Evolutionary conservation across 1,140 invertebrate species (phyloP).

Genomic region (Drosophila elegans): DNA sequence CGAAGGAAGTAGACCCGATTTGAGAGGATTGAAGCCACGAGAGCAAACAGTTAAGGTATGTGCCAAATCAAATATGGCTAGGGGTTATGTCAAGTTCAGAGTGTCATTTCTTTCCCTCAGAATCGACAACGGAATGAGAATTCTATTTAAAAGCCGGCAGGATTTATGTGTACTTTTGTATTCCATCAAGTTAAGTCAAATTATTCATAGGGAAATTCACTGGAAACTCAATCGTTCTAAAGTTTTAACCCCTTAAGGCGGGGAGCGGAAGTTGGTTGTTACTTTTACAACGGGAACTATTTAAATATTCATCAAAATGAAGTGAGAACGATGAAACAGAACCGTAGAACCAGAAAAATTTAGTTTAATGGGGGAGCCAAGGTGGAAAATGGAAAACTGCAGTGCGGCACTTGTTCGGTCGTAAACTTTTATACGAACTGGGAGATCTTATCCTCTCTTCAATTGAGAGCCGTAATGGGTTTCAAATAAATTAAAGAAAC

Average conservation of each 20-base stretch:
- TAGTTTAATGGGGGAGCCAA: not conserved
- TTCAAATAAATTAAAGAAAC: not conserved
- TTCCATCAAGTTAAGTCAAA: not conserved
- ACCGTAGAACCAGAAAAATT: slow-evolving; percentile 16
- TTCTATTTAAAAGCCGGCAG: slow-evolving; percentile 9
- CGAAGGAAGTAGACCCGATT: slow-evolving; percentile 2
- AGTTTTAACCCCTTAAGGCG: slow-evolving; percentile 2
- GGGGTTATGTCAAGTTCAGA: slow-evolving; percentile 53
- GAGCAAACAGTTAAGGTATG: slow-evolving; percentile 70
- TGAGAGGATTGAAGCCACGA: slow-evolving; percentile 36
- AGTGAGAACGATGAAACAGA: slow-evolving; percentile 30
- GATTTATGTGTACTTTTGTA: not conserved
- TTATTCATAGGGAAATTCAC: slow-evolving; percentile 6
- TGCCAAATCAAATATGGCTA: slow-evolving; percentile 48
- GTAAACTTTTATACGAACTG: slow-evolving; percentile 19
- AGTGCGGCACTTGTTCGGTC: slow-evolving; percentile 2
- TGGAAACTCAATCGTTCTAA: slow-evolving; percentile 16
- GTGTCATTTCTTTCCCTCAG: not conserved
- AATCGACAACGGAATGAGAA: slow-evolving; percentile 17
- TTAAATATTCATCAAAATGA: slow-evolving; percentile 33
- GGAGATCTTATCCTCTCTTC: not conserved
- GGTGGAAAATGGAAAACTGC: slow-evolving; percentile 2
- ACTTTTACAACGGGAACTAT: slow-evolving; percentile 30
- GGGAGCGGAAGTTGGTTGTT: slow-evolving; percentile 15
- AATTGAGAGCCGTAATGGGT: not conserved